Base-by-base conservation (phyloP, 2,888 invertebrate genomes). In the Tipula vernalis region DNA sequence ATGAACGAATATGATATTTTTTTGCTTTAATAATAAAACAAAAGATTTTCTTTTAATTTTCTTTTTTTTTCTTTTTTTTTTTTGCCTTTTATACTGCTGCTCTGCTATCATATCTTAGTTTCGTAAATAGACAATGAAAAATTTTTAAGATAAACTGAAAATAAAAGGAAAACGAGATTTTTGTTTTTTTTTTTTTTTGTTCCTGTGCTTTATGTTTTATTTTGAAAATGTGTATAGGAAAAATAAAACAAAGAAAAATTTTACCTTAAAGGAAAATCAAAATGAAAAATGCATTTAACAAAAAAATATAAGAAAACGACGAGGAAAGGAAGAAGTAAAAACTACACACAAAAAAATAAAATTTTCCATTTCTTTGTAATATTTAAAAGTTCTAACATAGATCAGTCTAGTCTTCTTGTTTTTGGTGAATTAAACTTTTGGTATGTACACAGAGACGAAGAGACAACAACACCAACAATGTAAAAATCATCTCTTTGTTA, bases 191-290 rank as follows among this genome's bases (percentile, higher is more conserved):
- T 15, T 15, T 51, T 51, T 51, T 51, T 51, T 71, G 1, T 71
- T 28, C 71, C 71, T 5, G 28, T 71, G 71, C 71, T 71, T 71
- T 71, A 28, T 71, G 71, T 28, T 71, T 71, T 28, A 18, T 71
- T 28, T 71, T 10, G 28, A 18, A 57, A 57, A 71, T 71, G 71
- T 71, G 28, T 28, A 28, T 28, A 28, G 28, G 51, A 51, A 51
- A 51, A 51, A 51, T 71, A 71, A 71, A 71, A 71, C 71, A 71
- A 71, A 71, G 71, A 71, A 71, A 28, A 71, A 71, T 71, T 71
- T 51, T 71, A 71, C 71, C 71, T 71, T 71, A 71, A 71, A 71
- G 71, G 71, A 71, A 71, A 71, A 71, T 71, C 71, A 71, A 71
- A 71, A 71, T 71, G 71, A 71, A 71, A 71, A 71, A 28, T 71